Percentiles rank a stretch among this genome's conserved stretches.
Evolutionary conservation across 1,140 invertebrate genomes (phyloP).

Genomic region (Macrotrachela quadricornifera): DNA sequence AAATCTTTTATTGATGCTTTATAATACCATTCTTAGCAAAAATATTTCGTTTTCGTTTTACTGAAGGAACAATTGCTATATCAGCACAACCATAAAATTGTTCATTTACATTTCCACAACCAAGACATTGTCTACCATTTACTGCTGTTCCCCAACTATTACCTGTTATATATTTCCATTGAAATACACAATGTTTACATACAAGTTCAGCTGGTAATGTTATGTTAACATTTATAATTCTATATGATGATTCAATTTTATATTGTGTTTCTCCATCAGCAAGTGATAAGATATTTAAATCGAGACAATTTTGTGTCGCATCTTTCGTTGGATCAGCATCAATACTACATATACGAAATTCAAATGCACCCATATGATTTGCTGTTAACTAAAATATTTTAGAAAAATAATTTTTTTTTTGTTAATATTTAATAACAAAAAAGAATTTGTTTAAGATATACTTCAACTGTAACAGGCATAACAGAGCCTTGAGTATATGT

Average conservation of each 20-base stretch:
- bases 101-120: too few species aligned
- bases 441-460: neutral
- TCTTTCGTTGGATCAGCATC: slow-evolving; percentile 32
- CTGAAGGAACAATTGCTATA: too few species aligned
- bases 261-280: too few species aligned
- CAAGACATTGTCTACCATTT: too few species aligned
- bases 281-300: too few species aligned
- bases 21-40: too few species aligned
- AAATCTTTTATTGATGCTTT: too few species aligned
- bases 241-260: too few species aligned
- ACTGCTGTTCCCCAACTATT: slow-evolving; percentile 15
- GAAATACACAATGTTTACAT: slow-evolving; percentile 61
- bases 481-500: slow-evolving; percentile 16
- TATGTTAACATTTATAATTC: neutral
- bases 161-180: slow-evolving; percentile 50
- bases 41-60: too few species aligned
- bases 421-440: too few species aligned
- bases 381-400: slow-evolving; percentile 12
- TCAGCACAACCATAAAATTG: too few species aligned
- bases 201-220: slow-evolving; percentile 50
- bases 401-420: too few species aligned
- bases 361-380: slow-evolving; percentile 18
- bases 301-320: slow-evolving; percentile 15
- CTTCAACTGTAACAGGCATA: slow-evolving; percentile 10
- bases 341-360: slow-evolving; percentile 21